phyloP scores from a whole-genome alignment of 2,888 invertebrate species.

The Ernsta delagoae region DNA sequence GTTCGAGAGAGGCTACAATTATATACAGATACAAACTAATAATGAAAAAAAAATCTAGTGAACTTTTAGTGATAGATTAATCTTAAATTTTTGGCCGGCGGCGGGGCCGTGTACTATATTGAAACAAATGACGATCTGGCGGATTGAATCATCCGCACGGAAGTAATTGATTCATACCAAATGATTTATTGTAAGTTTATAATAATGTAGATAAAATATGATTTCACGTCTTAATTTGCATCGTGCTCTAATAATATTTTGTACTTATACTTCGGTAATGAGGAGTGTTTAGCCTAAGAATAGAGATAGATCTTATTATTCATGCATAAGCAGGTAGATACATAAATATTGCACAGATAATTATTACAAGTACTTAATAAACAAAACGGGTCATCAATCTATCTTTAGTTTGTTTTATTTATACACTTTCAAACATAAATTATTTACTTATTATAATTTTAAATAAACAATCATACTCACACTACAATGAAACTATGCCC shows the following conservation, averaged over 20 bases:
- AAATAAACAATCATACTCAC: too few relatives aligned
- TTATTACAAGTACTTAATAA: too few relatives aligned
- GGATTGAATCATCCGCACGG: conserved; percentile 33
- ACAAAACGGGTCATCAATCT: too few relatives aligned
- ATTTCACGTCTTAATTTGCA: conserved; percentile 12
- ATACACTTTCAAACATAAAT: too few relatives aligned
- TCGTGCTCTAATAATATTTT: conserved; percentile 7
- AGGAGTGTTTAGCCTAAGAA: conserved; percentile 5
- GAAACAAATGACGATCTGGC: conserved; percentile 32
- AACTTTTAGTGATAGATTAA: conserved; percentile 16
- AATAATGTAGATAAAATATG: conserved; percentile 18
- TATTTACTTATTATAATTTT: too few relatives aligned
- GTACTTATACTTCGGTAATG: too few relatives aligned
- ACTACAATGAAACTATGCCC: too few relatives aligned
- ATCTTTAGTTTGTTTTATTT: too few relatives aligned
- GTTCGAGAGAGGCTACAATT: too few relatives aligned
- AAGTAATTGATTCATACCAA: conserved; percentile 33
- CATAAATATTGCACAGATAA: background rate
- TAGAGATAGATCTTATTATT: background rate
- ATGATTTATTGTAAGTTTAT: conserved; percentile 24
- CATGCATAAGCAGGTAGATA: background rate
- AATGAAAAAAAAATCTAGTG: background rate
- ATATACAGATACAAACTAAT: too few relatives aligned
- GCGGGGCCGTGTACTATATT: conserved; percentile 21
- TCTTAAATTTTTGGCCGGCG: conserved; percentile 20